These are phyloP conservation scores for Cotesia glomerata DNA, from an alignment of 1,140 invertebrate genomes.

Conservation along the genomic window DNA sequence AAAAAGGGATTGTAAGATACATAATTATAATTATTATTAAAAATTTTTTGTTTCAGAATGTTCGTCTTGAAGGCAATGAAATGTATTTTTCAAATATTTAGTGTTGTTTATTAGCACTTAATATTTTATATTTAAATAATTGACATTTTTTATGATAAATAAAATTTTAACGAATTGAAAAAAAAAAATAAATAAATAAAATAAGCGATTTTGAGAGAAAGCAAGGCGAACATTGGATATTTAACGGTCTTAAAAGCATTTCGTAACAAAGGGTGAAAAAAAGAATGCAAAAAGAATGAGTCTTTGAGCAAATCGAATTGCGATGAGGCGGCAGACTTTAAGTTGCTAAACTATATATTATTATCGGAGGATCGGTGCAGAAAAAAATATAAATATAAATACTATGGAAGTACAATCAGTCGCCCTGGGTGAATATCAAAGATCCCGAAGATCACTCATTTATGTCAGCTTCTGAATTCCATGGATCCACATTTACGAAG, in stretches of 20 bases:
- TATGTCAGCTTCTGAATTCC: conserved; percentile 42
- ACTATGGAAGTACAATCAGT: background rate
- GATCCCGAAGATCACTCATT: conserved; percentile 18
- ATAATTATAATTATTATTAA: background rate
- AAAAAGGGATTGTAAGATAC: background rate
- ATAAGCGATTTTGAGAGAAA: background rate
- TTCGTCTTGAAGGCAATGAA: conserved; percentile 13
- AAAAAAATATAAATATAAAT: background rate
- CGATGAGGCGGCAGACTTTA: too few relatives aligned
- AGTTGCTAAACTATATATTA: background rate
- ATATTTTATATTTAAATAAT: background rate
- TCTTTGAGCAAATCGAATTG: too few relatives aligned
- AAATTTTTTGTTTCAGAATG: conserved; percentile 34
- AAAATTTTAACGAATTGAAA: background rate
- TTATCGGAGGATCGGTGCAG: background rate
- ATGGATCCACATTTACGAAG: conserved; percentile 42
- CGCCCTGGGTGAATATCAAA: background rate
- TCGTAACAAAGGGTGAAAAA: too few relatives aligned
- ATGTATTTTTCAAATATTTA: background rate
- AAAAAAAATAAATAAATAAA: background rate
- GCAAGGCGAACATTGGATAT: too few relatives aligned
- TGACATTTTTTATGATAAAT: background rate
- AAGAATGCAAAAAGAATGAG: too few relatives aligned
- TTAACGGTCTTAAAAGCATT: too few relatives aligned
- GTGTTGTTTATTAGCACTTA: background rate